Percentiles rank a stretch among this genome's conserved stretches.
Evolutionary conservation across 2,888 invertebrate species (phyloP).

Genomic region (Petrolisthes cinctipes): DNA sequence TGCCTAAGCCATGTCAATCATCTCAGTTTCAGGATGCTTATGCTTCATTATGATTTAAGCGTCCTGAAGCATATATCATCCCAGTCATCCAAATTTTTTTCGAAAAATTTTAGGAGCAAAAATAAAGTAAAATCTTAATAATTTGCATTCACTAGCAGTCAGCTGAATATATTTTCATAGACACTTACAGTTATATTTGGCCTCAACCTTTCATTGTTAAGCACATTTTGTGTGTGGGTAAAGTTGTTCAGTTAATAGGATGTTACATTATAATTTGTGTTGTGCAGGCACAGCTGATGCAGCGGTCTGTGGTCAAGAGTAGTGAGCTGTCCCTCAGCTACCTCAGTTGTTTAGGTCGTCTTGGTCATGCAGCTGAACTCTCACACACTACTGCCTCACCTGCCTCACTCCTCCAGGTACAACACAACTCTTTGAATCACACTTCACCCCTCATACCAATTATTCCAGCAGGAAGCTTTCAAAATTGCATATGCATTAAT

Average conservation of each 20-base stretch:
- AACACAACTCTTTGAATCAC: conserved; percentile 38
- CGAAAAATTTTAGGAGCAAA: too few relatives aligned
- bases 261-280: too few relatives aligned
- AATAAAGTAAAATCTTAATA: too few relatives aligned
- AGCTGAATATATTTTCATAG: too few relatives aligned
- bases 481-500: too few relatives aligned
- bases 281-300: conserved; percentile 72
- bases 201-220: too few relatives aligned
- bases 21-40: not conserved
- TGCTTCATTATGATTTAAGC: not conserved
- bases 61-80: not conserved
- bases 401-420: conserved; percentile 77
- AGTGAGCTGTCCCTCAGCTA: conserved; percentile 79
- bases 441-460: not conserved
- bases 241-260: too few relatives aligned
- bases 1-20: not conserved
- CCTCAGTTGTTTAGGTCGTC: conserved; percentile 80
- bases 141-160: too few relatives aligned
- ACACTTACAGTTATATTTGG: too few relatives aligned
- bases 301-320: conserved; percentile 79
- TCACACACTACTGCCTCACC: conserved; percentile 80
- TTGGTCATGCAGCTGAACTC: conserved; percentile 82
- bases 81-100: too few relatives aligned
- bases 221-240: too few relatives aligned
- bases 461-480: too few relatives aligned